A percentile compares a stretch with the other conserved stretches of the same genome.
These are phyloP conservation scores for Cepaea nemoralis DNA, from an alignment of 1,140 invertebrate genomes.

Conservation along the genomic window DNA sequence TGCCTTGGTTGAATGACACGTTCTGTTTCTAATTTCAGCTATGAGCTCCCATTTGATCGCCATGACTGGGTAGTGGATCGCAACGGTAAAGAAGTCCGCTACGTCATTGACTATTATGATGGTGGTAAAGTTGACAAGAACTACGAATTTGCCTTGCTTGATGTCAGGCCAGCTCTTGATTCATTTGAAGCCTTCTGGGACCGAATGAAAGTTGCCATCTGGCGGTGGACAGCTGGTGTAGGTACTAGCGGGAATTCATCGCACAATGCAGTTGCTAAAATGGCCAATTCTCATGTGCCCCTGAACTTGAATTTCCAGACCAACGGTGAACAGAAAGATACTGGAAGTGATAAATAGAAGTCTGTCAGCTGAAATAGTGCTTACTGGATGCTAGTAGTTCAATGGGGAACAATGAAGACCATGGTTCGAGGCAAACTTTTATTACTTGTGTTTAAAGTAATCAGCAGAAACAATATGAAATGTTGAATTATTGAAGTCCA, in stretches of 20 bases:
- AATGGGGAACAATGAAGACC: too few relatives aligned
- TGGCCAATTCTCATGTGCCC: background rate
- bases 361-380: too few relatives aligned
- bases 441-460: too few relatives aligned
- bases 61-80: slow-evolving; percentile 99
- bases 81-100: slow-evolving; percentile 89
- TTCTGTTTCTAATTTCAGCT: slow-evolving; percentile 73
- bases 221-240: slow-evolving; percentile 74
- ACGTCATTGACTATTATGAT: slow-evolving; percentile 97
- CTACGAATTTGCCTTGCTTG: slow-evolving; percentile 91
- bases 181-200: slow-evolving; percentile 94
- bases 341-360: too few relatives aligned
- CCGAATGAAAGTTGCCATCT: slow-evolving; percentile 93
- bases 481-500: too few relatives aligned
- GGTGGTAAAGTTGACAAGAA: slow-evolving; percentile 85
- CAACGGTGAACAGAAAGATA: too few relatives aligned
- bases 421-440: too few relatives aligned
- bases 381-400: too few relatives aligned
- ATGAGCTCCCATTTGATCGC: slow-evolving; percentile 98
- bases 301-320: background rate
- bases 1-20: too few relatives aligned
- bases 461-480: too few relatives aligned
- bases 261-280: background rate
- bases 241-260: background rate
- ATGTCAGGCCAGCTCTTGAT: slow-evolving; percentile 98